A percentile compares a stretch with the other conserved stretches of the same genome.
Evolutionary conservation across 1,140 invertebrate species (phyloP).

Genomic region (Maniola jurtina): DNA sequence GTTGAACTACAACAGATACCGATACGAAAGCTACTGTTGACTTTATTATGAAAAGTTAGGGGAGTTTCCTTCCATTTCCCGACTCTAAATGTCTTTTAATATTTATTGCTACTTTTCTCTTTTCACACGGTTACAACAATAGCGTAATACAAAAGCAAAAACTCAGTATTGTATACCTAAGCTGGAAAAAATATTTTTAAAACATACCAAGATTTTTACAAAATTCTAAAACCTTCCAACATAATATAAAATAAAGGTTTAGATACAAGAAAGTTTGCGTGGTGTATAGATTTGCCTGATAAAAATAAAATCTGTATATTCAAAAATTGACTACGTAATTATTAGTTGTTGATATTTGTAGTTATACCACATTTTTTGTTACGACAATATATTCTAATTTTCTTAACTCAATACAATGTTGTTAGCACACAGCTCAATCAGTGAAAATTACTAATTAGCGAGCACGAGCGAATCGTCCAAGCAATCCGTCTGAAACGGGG

Average conservation of each 20-base stretch:
- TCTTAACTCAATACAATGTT: conserved; percentile 24
- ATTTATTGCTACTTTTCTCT: too few relatives aligned
- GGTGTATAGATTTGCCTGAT: too few relatives aligned
- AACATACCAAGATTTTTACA: too few relatives aligned
- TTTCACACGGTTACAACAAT: too few relatives aligned
- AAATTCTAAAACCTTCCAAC: too few relatives aligned
- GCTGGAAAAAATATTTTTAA: too few relatives aligned
- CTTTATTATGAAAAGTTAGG: not conserved
- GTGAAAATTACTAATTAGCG: conserved; percentile 56
- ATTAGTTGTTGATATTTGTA: not conserved
- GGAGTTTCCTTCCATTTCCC: not conserved
- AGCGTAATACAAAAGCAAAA: too few relatives aligned
- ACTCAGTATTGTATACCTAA: too few relatives aligned
- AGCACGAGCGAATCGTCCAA: conserved; percentile 51
- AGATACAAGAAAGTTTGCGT: too few relatives aligned
- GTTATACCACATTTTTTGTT: not conserved
- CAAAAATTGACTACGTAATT: not conserved
- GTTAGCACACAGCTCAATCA: conserved; percentile 47
- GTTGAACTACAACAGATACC: conserved; percentile 20
- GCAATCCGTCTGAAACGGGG: conserved; percentile 46
- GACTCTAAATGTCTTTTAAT: not conserved
- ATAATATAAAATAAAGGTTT: too few relatives aligned
- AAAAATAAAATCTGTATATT: too few relatives aligned
- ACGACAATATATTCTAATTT: conserved; percentile 2
- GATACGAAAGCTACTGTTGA: conserved; percentile 1